phyloP scores from a whole-genome alignment of 1,140 invertebrate species.

The Macrobrachium nipponense region DNA sequence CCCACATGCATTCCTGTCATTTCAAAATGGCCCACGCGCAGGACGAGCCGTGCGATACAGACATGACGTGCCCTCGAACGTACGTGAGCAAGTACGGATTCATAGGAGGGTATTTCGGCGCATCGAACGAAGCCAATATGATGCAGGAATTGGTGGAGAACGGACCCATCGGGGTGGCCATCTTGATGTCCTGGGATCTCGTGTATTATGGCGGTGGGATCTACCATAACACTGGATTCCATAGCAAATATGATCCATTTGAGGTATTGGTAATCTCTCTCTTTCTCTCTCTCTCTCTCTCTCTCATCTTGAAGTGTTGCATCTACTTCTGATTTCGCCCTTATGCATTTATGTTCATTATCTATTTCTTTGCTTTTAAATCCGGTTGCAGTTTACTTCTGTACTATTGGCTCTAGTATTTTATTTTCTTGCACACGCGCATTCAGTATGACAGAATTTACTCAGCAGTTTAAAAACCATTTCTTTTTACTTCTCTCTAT shows the following conservation, averaged over 20 bases:
- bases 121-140: constrained; percentile 73
- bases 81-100: constrained; percentile 31
- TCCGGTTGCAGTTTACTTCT: too few relatives aligned
- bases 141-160: constrained; percentile 70
- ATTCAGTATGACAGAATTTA: too few relatives aligned
- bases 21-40: constrained; percentile 68
- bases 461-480: too few relatives aligned
- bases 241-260: constrained; percentile 69
- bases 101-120: constrained; percentile 66
- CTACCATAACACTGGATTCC: constrained; percentile 67
- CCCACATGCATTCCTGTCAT: background rate
- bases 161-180: constrained; percentile 72
- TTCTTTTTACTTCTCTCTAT: background rate
- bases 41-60: constrained; percentile 69
- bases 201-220: constrained; percentile 69
- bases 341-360: background rate
- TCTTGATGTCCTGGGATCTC: constrained; percentile 72
- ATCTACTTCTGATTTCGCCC: background rate
- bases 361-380: too few relatives aligned
- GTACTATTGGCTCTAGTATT: too few relatives aligned
- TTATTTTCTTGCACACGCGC: too few relatives aligned
- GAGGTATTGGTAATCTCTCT: constrained; percentile 61
- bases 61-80: constrained; percentile 30
- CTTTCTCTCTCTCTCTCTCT: too few relatives aligned
- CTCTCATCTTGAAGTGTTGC: too few relatives aligned